Evolutionary conservation across 2,888 invertebrate genomes (phyloP), one percentile per base, ranked within the genome.

Genomic region (Tromatobia lineatoria): DNA sequence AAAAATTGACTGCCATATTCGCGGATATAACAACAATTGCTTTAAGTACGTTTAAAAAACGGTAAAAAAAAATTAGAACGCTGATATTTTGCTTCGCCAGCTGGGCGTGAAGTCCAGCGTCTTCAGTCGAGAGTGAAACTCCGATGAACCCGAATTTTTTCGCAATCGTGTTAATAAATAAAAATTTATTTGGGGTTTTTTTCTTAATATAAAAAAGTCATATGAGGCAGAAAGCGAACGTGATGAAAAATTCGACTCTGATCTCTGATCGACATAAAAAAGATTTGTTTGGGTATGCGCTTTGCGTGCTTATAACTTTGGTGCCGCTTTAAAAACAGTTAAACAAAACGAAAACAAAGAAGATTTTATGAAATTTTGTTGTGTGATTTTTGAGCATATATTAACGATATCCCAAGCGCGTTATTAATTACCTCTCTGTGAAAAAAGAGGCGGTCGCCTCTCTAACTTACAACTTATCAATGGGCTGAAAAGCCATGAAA

Each of bases 221-320:
- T 57, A 66, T 1, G 54, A 29, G n/a, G 23, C 50, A 23, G 47
- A n/a, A 18, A 83, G 50, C 38, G 47, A 82, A 71, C 81, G 61
- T n/a, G 61, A 84, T 13, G 78, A 73, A 66, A 70, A 59, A 42
- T 82, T 84, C 29, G 87, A 87, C 52, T 75, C 69, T n/a, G 80
- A 84, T 64, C 61, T 85, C 52, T n/a, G n/a, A 71, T 67, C 75
- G 80, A 85, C 42, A 82, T 87, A 73, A 66, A 59, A 23, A 82
- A 82, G 76, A 87, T 85, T 70, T 85, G 84, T 85, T 82, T 85
- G 80, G 80, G 84, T 86, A 82, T 75, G 76, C 23, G 64, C 34
- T 57, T 80, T 50, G 52, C 42, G 34, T 75, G 66, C 54, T 80
- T n/a, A 50, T 59, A 57, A 47, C 38, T 42, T 38, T 59, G 42